Conservation (phyloP, 2,888 invertebrate genomes). For the Gymnosoma rotundatum region DNA sequence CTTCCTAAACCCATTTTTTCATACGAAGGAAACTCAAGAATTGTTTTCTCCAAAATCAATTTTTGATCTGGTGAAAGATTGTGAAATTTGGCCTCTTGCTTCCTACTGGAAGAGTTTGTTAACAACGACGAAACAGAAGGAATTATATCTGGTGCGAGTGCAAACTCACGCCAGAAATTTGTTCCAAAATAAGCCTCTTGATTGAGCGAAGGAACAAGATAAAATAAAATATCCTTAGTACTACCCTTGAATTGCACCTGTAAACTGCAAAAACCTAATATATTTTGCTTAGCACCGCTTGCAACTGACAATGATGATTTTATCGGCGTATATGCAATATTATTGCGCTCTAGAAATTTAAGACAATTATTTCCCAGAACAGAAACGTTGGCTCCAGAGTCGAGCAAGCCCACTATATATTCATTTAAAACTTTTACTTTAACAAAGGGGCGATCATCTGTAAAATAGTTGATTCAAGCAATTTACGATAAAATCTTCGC, state of each 20-base stretch:
- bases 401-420: not conserved
- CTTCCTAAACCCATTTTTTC: not conserved
- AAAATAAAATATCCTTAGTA: conserved; percentile 14
- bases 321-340: not conserved
- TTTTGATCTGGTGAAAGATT: not conserved
- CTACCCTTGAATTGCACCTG: not conserved
- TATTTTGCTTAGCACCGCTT: not conserved
- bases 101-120: too few relatives aligned
- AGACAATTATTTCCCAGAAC: not conserved
- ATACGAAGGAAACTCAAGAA: not conserved
- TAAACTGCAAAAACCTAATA: not conserved
- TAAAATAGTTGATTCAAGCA: not conserved
- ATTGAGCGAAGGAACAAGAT: not conserved
- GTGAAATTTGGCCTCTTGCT: not conserved
- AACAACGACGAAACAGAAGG: not conserved
- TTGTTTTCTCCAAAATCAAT: not conserved
- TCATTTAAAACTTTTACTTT: not conserved
- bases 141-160: not conserved
- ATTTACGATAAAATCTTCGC: not conserved
- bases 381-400: not conserved
- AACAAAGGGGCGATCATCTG: not conserved
- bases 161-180: not conserved
- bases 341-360: not conserved
- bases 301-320: not conserved
- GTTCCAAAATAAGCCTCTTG: not conserved